Conservation (phyloP, 1,140 invertebrate genomes). For the Aphaenogaster rudis region DNA sequence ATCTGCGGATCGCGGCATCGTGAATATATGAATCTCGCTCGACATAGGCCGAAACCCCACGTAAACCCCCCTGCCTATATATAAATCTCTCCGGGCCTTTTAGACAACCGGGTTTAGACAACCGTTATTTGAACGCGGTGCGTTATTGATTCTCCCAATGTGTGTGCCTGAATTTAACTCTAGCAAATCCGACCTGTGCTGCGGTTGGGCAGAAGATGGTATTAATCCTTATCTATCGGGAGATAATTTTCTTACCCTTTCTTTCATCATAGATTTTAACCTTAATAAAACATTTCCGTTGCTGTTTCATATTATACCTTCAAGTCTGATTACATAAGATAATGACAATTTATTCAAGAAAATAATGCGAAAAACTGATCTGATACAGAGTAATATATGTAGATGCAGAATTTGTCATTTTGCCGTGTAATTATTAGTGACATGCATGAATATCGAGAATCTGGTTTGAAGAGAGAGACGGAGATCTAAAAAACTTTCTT, state of each 20-base stretch:
- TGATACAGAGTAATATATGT: neutral
- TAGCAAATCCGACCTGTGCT: neutral
- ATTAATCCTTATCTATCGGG: neutral
- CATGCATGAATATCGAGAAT: constrained; percentile 13
- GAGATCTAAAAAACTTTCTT: constrained; percentile 1
- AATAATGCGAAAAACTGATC: neutral
- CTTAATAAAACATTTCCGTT: neutral
- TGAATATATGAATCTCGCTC: constrained; percentile 43
- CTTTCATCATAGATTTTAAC: neutral
- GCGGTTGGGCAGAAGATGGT: neutral
- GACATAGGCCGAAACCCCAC: neutral
- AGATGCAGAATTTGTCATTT: constrained; percentile 1
- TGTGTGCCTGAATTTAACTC: constrained; percentile 7
- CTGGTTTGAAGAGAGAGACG: neutral
- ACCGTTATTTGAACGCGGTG: constrained; percentile 41
- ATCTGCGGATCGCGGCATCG: constrained; percentile 34
- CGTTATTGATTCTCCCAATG: constrained; percentile 46
- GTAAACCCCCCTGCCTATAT: constrained; percentile 7
- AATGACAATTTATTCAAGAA: constrained; percentile 20
- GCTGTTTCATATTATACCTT: neutral
- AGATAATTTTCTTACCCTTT: constrained; percentile 13
- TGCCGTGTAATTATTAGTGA: constrained; percentile 9
- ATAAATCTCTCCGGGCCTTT: constrained; percentile 44
- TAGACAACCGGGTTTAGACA: constrained; percentile 40
- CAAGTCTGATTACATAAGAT: neutral